A percentile compares a stretch with the other conserved stretches of the same genome.
Evolutionary conservation across 2,888 invertebrate species (phyloP).

Genomic region (Phania funesta): DNA sequence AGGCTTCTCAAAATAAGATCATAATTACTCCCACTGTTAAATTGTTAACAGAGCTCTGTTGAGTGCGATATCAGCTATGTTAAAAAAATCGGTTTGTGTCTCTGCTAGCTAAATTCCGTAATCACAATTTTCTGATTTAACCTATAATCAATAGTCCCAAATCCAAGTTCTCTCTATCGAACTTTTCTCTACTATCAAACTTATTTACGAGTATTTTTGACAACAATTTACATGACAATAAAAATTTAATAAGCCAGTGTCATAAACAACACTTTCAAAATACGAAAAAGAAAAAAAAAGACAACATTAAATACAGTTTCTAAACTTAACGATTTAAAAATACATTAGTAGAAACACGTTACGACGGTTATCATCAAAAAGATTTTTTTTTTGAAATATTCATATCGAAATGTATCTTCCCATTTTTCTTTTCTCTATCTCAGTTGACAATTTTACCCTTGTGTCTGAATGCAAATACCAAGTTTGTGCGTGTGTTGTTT

Average conservation of each 20-base stretch:
- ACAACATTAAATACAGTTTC: background rate
- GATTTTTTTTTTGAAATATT: no score
- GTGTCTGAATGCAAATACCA: background rate
- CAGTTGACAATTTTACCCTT: background rate
- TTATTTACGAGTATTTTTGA: background rate
- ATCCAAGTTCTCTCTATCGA: background rate
- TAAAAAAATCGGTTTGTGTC: no score
- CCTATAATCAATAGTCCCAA: background rate
- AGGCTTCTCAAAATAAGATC: no score
- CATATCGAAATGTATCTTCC: background rate
- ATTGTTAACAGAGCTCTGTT: no score
- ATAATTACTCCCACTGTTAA: no score
- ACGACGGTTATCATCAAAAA: conserved; percentile 13
- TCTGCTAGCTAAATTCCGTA: background rate
- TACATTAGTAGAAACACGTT: conserved; percentile 25
- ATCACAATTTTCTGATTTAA: background rate
- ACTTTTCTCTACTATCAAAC: background rate
- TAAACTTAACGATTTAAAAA: background rate
- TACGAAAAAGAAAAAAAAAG: background rate
- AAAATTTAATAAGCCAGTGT: conserved; percentile 50
- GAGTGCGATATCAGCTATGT: no score
- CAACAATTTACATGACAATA: conserved; percentile 60
- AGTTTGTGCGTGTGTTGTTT: background rate
- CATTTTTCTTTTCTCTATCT: background rate
- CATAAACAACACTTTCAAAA: conserved; percentile 40